A percentile compares a stretch with the other conserved stretches of the same genome.
Conservation (phyloP, 2,797 vertebrate genomes). For the Alfaro cultratus region DNA sequence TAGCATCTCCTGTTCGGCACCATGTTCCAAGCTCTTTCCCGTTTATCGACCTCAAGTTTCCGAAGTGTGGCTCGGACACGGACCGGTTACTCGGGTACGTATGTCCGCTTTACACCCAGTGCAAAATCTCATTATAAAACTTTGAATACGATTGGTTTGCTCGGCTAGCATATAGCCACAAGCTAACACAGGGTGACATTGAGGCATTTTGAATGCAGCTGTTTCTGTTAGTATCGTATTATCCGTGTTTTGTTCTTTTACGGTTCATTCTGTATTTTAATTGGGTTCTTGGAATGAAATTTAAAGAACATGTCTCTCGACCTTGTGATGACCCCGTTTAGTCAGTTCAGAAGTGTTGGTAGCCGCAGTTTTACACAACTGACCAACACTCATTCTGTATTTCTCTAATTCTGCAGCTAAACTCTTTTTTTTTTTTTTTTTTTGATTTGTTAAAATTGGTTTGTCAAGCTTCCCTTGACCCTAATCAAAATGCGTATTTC, state of each 20-base stretch:
- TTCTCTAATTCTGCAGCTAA: too few relatives aligned
- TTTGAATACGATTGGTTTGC: rapidly evolving
- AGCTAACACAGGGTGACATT: conserved; percentile 64
- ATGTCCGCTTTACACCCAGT: rapidly evolving
- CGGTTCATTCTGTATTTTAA: background rate
- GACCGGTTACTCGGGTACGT: conserved; percentile 69
- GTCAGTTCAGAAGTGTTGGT: conserved; percentile 42
- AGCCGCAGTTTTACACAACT: conserved; percentile 35
- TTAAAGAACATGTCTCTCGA: conserved; percentile 40
- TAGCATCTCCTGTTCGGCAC: conserved; percentile 28
- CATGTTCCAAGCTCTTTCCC: conserved; percentile 79
- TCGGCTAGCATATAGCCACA: background rate
- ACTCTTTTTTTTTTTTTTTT: too few relatives aligned
- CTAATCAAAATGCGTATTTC: background rate
- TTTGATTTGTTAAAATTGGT: too few relatives aligned
- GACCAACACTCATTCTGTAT: background rate
- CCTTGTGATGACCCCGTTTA: conserved; percentile 76
- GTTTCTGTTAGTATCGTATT: rapidly evolving
- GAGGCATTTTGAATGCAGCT: conserved; percentile 11
- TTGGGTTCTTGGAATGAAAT: background rate
- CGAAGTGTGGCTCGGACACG: conserved; percentile 65
- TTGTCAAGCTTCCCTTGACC: background rate
- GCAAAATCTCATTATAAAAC: background rate
- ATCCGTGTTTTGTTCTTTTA: rapidly evolving
- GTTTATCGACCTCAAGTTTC: conserved; percentile 68